phyloP scores from a whole-genome alignment of 2,113 vertebrate genomes.

The Chaetodon trifascialis region DNA sequence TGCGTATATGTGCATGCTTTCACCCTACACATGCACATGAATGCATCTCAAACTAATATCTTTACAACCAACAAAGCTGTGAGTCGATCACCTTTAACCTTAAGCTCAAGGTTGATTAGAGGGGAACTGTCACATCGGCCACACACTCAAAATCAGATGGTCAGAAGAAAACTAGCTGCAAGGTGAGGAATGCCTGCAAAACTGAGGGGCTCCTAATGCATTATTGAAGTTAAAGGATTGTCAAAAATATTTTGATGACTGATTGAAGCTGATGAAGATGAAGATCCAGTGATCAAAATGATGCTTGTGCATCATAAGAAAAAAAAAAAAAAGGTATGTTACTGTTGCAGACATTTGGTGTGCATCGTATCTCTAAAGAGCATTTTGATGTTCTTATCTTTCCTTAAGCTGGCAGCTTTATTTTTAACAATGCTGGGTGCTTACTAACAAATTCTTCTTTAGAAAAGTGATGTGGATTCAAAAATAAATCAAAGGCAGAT shows the following conservation, averaged over 20 bases:
- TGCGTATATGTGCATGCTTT: not conserved
- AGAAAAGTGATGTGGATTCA: not conserved
- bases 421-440: not conserved
- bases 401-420: not conserved
- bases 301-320: not conserved
- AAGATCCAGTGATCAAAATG: not conserved
- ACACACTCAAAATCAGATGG: not conserved
- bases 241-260: not conserved
- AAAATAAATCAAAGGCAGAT: not conserved
- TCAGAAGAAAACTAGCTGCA: not conserved
- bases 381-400: not conserved
- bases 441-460: not conserved
- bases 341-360: not conserved
- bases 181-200: not conserved
- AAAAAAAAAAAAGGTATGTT: too few relatives aligned
- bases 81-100: constrained; percentile 55
- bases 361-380: not conserved
- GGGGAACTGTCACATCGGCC: constrained; percentile 13
- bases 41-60: constrained; percentile 27
- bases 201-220: not conserved
- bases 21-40: constrained; percentile 9
- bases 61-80: not conserved
- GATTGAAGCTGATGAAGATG: not conserved
- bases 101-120: constrained; percentile 56
- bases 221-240: not conserved